Percentiles rank a stretch among this genome's conserved stretches.
Conservation (phyloP, 1,140 invertebrate species). For the Megalonaias nervosa region DNA sequence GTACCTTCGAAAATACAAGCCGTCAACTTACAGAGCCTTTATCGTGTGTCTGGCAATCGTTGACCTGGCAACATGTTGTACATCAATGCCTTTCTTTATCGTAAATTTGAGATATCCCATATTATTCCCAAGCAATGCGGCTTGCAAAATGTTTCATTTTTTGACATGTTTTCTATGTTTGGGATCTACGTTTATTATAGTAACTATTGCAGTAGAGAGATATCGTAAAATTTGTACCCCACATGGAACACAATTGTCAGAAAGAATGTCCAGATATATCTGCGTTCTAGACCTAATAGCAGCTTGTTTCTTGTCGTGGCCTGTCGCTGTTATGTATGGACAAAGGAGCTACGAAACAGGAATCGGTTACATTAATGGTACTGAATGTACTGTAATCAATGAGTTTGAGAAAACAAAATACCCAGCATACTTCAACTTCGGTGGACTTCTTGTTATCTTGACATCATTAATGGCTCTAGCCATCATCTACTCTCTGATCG, state of each 20-base stretch:
- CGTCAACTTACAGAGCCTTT: slow-evolving; percentile 22
- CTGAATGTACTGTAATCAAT: slow-evolving; percentile 13
- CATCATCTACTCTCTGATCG: slow-evolving; percentile 18
- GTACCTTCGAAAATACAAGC: slow-evolving; percentile 21
- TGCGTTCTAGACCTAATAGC: slow-evolving; percentile 19
- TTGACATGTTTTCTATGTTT: slow-evolving; percentile 18
- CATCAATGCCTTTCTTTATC: slow-evolving; percentile 27
- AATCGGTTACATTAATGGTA: slow-evolving; percentile 17
- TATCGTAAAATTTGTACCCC: slow-evolving; percentile 29
- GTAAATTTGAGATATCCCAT: slow-evolving; percentile 20
- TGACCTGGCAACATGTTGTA: slow-evolving; percentile 21
- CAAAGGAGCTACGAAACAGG: slow-evolving; percentile 11
- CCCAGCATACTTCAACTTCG: slow-evolving; percentile 8
- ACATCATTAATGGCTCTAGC: slow-evolving; percentile 4
- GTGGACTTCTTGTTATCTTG: slow-evolving; percentile 6
- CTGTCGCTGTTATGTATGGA: slow-evolving; percentile 8
- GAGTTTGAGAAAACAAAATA: background rate
- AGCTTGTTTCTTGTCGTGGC: slow-evolving; percentile 3
- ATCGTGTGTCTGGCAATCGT: slow-evolving; percentile 24
- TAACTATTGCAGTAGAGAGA: slow-evolving; percentile 18
- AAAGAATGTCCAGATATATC: slow-evolving; percentile 2
- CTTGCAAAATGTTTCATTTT: slow-evolving; percentile 18
- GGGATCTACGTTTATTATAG: slow-evolving; percentile 13
- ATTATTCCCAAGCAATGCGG: slow-evolving; percentile 9
- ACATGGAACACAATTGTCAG: slow-evolving; percentile 14